Conservation (phyloP, 2,113 vertebrate genomes). For the Crotalus tigris region DNA sequence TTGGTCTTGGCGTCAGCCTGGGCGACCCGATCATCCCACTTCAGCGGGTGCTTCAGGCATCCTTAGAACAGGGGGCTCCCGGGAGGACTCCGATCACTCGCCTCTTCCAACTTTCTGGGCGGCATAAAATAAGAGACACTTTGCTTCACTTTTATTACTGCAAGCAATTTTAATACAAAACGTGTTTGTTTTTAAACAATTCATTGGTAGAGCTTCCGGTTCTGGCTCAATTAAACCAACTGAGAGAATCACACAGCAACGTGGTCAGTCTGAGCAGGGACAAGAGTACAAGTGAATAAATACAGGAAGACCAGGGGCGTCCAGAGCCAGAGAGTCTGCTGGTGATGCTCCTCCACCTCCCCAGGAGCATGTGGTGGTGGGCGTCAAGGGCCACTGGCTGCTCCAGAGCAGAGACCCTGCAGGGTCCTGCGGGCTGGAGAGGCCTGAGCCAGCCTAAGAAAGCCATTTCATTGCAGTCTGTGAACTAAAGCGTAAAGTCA, state of each 20-base stretch:
- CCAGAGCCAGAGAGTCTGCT: constrained; percentile 55
- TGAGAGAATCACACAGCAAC: constrained; percentile 85
- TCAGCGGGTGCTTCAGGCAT: background rate
- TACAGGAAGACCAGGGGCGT: constrained; percentile 56
- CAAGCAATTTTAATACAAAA: constrained; percentile 99
- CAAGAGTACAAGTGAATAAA: constrained; percentile 67
- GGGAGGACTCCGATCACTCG: background rate
- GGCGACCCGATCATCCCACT: background rate
- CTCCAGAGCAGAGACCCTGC: constrained; percentile 51
- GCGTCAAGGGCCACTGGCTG: constrained; percentile 60
- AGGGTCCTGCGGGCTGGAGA: constrained; percentile 63
- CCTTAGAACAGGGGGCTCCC: background rate
- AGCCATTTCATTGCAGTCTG: constrained; percentile 58
- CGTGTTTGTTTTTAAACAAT: constrained; percentile 85
- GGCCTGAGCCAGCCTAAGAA: constrained; percentile 70
- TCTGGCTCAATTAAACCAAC: constrained; percentile 80
- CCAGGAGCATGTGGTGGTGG: constrained; percentile 63
- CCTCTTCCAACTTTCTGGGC: rapidly evolving
- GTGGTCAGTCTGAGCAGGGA: constrained; percentile 66
- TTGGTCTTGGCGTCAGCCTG: background rate
- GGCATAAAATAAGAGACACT: constrained; percentile 67
- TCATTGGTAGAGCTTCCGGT: constrained; percentile 82
- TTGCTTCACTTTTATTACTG: constrained; percentile 86
- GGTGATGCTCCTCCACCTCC: constrained; percentile 67
- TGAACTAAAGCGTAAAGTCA: constrained; percentile 42